A percentile compares a stretch with the other conserved stretches of the same genome.
Conservation (phyloP, 2,797 vertebrate genomes). For the Darevskia nairensis region DNA sequence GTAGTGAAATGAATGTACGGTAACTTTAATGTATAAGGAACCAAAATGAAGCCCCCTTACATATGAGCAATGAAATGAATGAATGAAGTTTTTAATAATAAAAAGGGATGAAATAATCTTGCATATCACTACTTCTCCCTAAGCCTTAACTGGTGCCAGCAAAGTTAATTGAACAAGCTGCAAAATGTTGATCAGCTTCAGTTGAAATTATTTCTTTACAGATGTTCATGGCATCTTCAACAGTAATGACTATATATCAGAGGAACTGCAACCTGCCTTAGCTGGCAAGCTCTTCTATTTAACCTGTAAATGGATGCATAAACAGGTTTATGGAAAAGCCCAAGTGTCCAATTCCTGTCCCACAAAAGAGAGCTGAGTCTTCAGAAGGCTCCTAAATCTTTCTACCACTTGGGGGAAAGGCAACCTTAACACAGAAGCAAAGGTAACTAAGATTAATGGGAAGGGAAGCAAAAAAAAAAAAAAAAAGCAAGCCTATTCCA, state of each 20-base stretch:
- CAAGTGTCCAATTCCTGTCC: slow-evolving; percentile 7
- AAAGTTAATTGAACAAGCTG: slow-evolving; percentile 26
- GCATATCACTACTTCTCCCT: neutral
- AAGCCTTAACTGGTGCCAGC: neutral
- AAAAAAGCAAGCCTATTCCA: slow-evolving; percentile 25
- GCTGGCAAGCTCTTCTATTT: slow-evolving; percentile 23
- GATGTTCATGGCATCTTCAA: slow-evolving; percentile 15
- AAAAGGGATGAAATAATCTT: neutral
- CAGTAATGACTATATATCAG: slow-evolving; percentile 17
- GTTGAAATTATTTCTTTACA: slow-evolving; percentile 24
- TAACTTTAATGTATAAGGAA: too few species aligned
- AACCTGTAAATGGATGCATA: slow-evolving; percentile 25
- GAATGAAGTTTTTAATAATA: neutral
- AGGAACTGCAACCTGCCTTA: slow-evolving; percentile 3
- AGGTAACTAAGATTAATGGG: slow-evolving; percentile 47
- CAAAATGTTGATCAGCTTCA: slow-evolving; percentile 10
- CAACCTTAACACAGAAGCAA: neutral
- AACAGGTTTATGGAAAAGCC: slow-evolving; percentile 13
- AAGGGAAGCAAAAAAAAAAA: slow-evolving; percentile 19
- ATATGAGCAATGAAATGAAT: neutral
- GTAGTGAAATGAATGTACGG: neutral
- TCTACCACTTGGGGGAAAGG: neutral
- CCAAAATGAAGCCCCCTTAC: neutral
- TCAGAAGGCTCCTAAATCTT: slow-evolving; percentile 28
- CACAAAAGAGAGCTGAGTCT: slow-evolving; percentile 3